Base-by-base conservation (phyloP, 1,140 invertebrate genomes). In the Lordiphosa clarofinis region DNA sequence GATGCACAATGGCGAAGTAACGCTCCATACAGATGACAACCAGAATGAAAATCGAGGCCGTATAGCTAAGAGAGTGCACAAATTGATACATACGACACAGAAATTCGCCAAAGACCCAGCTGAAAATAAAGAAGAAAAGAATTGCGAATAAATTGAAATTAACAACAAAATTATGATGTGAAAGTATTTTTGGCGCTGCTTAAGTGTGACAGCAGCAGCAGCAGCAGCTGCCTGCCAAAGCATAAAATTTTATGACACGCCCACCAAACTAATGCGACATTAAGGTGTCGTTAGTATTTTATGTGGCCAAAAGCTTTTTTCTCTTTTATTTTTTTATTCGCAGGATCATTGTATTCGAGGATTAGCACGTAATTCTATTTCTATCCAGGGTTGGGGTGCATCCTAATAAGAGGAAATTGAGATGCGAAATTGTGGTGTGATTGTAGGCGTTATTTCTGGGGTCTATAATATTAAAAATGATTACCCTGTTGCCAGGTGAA, bases 31-130 rank as follows among this genome's bases (percentile, higher is more conserved):
- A 95, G 50, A 95, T 95, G 10, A 95, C 93, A 8, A 95, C 93
- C 42, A 96, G 89, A 37, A 96, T 95, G 75, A 95, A 93, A 56
- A 96, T 94, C 7, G 94, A 95, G 0, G 94, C 94, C 2, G 94
- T 95, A 87, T 95, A 95, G 75, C 94, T 95, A 21, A 96, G 88
- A 0, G 93, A 93, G 70, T 95, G 93, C 6, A 95, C 92, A 76
- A 95, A 96, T 89, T 95, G 94, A 88, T 96, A 95, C 92, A 95
- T 94, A 79, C 95, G 95, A 88, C 95, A 96, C 9, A 96, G 90
- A 67, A 95, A 94, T 55, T 94, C 92, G 1, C 94, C 95, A 38
- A 95, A 92, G 11, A 94, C 91, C 94, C 94, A 96, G 79, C 94
- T 94, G 90, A 79, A 92, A 91, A 56, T 31, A 73, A 2, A 49